Conservation (phyloP, 2,797 vertebrate genomes). For the Clarias platycephalus region DNA sequence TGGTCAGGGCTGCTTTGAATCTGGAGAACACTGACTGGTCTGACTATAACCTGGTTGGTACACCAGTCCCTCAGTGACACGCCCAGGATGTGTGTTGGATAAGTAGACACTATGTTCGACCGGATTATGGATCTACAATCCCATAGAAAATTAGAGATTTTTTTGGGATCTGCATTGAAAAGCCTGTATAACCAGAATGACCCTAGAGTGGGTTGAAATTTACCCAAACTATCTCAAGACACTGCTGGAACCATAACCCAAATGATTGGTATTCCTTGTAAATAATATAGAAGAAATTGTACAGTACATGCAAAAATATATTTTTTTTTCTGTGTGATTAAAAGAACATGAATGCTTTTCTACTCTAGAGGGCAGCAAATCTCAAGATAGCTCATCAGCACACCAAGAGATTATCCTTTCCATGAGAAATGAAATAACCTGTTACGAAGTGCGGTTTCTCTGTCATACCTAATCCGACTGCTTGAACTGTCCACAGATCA, state of each 20-base stretch:
- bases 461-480: neutral
- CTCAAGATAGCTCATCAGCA: neutral
- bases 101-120: neutral
- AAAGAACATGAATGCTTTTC: neutral
- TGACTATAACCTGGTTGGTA: neutral
- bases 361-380: constrained; percentile 23
- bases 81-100: too few species aligned
- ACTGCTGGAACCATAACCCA: neutral
- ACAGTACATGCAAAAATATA: neutral
- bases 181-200: neutral
- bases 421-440: neutral
- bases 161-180: neutral
- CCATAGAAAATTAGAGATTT: neutral
- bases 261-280: neutral
- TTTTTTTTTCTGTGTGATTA: neutral
- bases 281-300: neutral
- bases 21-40: neutral
- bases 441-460: neutral
- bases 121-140: neutral
- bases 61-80: neutral
- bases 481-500: constrained; percentile 57
- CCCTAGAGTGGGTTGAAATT: neutral
- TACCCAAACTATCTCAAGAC: neutral
- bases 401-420: neutral
- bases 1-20: neutral